Conservation (phyloP, 2,113 vertebrate genomes). For the Pterocles burchelli region DNA sequence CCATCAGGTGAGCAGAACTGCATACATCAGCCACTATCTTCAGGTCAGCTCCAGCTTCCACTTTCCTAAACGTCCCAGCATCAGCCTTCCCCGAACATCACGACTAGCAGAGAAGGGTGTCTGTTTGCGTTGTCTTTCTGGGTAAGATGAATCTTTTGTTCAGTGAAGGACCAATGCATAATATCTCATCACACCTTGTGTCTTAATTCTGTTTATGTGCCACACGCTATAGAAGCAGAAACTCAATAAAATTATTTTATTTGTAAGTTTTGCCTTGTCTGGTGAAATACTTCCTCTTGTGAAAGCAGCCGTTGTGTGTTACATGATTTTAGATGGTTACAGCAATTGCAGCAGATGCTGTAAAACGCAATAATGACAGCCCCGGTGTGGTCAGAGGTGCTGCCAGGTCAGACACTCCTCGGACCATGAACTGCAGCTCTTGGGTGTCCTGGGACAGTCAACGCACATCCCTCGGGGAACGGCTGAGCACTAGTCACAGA, state of each 20-base stretch:
- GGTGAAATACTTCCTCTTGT: not conserved
- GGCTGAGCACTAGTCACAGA: not conserved
- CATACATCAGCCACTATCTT: not conserved
- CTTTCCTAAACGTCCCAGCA: not conserved
- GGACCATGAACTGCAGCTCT: not conserved
- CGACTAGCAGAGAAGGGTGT: not conserved
- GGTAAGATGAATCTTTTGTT: not conserved
- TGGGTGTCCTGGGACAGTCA: not conserved
- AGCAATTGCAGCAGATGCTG: not conserved
- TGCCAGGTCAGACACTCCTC: not conserved
- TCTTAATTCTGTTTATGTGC: slow-evolving; percentile 64
- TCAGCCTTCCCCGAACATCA: not conserved
- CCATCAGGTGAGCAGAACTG: not conserved
- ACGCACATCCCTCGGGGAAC: not conserved
- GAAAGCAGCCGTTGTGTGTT: not conserved
- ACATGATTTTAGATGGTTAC: not conserved
- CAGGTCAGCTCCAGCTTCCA: not conserved
- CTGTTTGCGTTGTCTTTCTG: not conserved
- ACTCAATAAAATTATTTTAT: slow-evolving; percentile 63
- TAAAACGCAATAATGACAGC: not conserved
- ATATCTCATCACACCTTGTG: slow-evolving; percentile 36
- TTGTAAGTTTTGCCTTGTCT: slow-evolving; percentile 47
- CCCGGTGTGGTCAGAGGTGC: not conserved
- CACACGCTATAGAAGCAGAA: slow-evolving; percentile 31
- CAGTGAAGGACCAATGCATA: slow-evolving; percentile 8